Evolutionary conservation across 2,888 invertebrate species (phyloP), one percentile per base, ranked within the genome.

Genomic region (Melipona bicolor): DNA sequence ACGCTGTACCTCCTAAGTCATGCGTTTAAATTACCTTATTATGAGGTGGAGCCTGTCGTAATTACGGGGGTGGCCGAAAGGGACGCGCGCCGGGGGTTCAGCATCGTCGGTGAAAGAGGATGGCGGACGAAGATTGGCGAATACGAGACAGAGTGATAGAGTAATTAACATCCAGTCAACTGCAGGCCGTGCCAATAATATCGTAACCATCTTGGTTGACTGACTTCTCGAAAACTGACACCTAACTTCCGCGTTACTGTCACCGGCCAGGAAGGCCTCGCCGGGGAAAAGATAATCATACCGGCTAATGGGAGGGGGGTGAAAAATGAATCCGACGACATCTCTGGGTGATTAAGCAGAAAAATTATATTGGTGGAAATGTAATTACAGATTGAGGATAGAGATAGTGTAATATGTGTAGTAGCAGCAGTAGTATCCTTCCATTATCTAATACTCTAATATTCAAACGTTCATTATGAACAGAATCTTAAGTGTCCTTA

Each of bases 1-100:
- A 81, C 77, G 86, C 83, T 74, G 74, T 72, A 85, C 83, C 90
- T 91, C 90, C 91, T 93, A 92, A 94, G 93, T 93, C 93, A 94
- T 94, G 94, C 93, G 93, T 94, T 94, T 93, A 94, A 94, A 94
- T 93, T 91, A 93, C 93, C 93, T 93, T 92, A 94, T 94, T 93
- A 94, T 89, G 90, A 90, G 90, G 81, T 85, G 84, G 84, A n/a
- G 89, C 87, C 90, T 92, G 92, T 93, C 93, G 92, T 93, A 93
- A 94, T 93, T 94, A 92, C 91, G 85, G 78, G 79, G 69, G 70
- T 56, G 78, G 52, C 59, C 54, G 50, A 77, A 77, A 74, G 81
- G 73, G 65, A 52, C 59, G 43, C 27, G 32, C 59, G 43, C 27
- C 32, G n/a, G 64, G 19, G 21, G 24, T 52, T 59, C 43, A 13